These are phyloP conservation scores for Drosophila parthenogenetica DNA, from an alignment of 2,888 invertebrate genomes.

Conservation along the genomic window DNA sequence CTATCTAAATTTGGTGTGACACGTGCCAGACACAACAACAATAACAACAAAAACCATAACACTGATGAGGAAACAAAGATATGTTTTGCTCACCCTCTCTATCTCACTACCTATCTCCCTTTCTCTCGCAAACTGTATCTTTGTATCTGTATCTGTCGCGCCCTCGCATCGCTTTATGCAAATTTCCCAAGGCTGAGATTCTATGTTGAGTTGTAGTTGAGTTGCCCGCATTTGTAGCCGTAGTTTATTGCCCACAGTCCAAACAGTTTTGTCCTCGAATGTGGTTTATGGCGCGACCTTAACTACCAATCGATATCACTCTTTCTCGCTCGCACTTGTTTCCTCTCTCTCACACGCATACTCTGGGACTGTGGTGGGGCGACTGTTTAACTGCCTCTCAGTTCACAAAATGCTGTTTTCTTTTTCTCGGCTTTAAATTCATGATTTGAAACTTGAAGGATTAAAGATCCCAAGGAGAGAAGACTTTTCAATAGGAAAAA, in stretches of 20 bases:
- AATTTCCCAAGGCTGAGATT: conserved; percentile 36
- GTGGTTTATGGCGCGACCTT: conserved; percentile 45
- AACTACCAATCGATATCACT: conserved; percentile 66
- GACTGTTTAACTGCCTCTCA: too few relatives aligned
- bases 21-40: conserved; percentile 76
- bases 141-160: conserved; percentile 42
- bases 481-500: too few relatives aligned
- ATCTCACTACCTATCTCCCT: not conserved
- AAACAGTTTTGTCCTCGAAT: conserved; percentile 34
- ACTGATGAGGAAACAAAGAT: conserved; percentile 31
- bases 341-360: conserved; percentile 2
- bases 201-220: conserved; percentile 27
- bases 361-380: too few relatives aligned
- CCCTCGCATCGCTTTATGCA: conserved; percentile 48
- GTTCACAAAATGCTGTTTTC: not conserved
- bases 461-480: too few relatives aligned
- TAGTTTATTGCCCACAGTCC: conserved; percentile 52
- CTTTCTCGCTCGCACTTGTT: conserved; percentile 11
- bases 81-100: not conserved
- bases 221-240: conserved; percentile 32
- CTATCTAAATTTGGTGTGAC: conserved; percentile 67
- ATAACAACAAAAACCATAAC: conserved; percentile 37
- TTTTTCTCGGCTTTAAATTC: not conserved
- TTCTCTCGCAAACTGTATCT: not conserved
- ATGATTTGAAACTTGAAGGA: conserved; percentile 10